phyloP scores from a whole-genome alignment of 37 sponge, comb jelly and placozoan genomes.

The Ephydatia muelleri region DNA sequence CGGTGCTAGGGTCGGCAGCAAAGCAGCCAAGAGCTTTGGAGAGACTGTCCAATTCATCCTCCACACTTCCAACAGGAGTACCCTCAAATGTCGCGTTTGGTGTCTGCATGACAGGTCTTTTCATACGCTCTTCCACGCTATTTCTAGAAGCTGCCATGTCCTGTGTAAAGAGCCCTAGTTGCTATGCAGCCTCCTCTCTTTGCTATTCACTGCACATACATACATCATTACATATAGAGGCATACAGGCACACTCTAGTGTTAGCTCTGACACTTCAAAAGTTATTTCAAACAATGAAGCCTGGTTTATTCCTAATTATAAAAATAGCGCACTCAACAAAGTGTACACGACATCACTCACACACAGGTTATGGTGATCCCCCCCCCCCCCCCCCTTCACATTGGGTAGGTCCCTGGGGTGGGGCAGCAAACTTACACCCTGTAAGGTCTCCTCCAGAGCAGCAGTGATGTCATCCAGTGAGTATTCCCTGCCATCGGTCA shows the following conservation, averaged over 20 bases:
- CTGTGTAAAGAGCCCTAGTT: neutral
- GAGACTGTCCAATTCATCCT: constrained; percentile 34
- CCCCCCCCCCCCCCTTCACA: neutral
- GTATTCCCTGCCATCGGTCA: neutral
- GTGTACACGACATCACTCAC: too few species aligned
- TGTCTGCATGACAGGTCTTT: neutral
- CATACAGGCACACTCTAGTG: too few species aligned
- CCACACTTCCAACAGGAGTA: neutral
- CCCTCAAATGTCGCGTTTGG: neutral
- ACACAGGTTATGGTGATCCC: too few species aligned
- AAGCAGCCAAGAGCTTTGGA: constrained; percentile 43
- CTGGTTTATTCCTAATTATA: too few species aligned
- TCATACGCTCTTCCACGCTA: neutral
- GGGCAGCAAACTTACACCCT: neutral
- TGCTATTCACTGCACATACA: neutral
- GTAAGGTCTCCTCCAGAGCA: constrained; percentile 32
- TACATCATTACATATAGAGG: too few species aligned
- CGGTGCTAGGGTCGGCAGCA: neutral
- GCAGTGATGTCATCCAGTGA: constrained; percentile 57
- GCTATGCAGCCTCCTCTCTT: neutral
- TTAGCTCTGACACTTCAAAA: too few species aligned
- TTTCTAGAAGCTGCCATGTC: neutral
- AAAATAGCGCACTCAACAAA: too few species aligned
- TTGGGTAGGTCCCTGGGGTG: neutral
- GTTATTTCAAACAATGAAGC: too few species aligned